Evolutionary conservation across 2,113 vertebrate genomes (phyloP).

Genomic region (Madoqua kirkii): DNA sequence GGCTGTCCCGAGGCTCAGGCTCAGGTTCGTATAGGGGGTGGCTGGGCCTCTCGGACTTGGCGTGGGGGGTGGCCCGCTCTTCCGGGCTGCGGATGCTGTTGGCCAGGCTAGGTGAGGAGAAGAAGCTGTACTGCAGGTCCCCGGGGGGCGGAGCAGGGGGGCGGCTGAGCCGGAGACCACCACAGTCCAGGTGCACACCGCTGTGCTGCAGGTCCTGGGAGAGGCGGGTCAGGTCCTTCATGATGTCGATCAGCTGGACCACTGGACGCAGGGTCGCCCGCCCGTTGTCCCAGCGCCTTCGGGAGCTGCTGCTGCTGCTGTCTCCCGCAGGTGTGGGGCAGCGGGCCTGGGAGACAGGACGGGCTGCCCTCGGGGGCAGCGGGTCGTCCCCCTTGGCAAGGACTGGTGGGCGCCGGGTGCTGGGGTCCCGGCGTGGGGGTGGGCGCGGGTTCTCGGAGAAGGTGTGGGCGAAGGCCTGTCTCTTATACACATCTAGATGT

Average conservation of each 20-base stretch:
- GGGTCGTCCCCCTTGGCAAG: conserved; percentile 79
- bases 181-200: conserved; percentile 88
- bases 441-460: conserved; percentile 83
- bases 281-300: conserved; percentile 82
- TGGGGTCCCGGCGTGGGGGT: conserved; percentile 81
- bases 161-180: conserved; percentile 81
- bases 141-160: conserved; percentile 72
- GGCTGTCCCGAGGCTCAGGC: conserved; percentile 65
- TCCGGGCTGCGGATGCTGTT: conserved; percentile 92
- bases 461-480: conserved; percentile 80
- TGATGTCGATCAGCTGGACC: conserved; percentile 86
- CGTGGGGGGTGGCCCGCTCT: conserved; percentile 78
- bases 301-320: conserved; percentile 76
- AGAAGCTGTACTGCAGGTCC: conserved; percentile 88
- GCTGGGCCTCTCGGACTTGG: conserved; percentile 74
- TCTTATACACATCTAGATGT: too few species aligned
- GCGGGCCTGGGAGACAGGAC: conserved; percentile 77
- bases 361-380: conserved; percentile 70
- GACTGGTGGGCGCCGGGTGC: conserved; percentile 77
- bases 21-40: conserved; percentile 69
- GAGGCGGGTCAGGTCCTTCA: conserved; percentile 91
- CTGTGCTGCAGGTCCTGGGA: conserved; percentile 92
- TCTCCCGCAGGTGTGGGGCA: conserved; percentile 76
- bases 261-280: conserved; percentile 85
- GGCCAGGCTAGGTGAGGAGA: conserved; percentile 89